Base-by-base conservation (phyloP, 2,888 invertebrate genomes). In the Pristionchus japonicus region DNA sequence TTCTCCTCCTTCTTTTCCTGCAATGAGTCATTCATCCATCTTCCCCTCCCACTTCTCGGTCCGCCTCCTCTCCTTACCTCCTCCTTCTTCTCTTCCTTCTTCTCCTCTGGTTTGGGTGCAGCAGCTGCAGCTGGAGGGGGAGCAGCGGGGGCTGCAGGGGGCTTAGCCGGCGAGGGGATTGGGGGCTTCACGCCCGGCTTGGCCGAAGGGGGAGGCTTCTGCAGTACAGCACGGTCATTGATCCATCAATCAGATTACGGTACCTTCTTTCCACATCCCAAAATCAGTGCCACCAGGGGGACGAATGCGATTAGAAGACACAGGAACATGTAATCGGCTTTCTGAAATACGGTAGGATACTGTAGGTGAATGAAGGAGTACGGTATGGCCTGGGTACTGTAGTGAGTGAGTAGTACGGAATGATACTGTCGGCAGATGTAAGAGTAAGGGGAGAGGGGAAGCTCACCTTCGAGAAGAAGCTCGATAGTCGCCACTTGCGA, bases 191-290 rank as follows among this genome's bases (percentile, higher is more conserved):
- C 64, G 31, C 64, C 67, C 7, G 74, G 37, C 17, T 40, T 40
- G 4, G 74, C 34, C 1, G 70, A 70, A 7, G 70, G 70, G 9
- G 70, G 74, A 23, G 74, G 31, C 40, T 74, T 74, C 74, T 74
- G 40, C 40, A 74, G 2, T 7, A 17, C 9, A 31, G 4, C 23
- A 74, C 74, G 40, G 67, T 67, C 15, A 67, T 34, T 31, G 67
- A 34, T 31, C 34, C 9, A 67, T 20, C 15, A 15, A 3, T 13
- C 31, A 34, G 64, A 27, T n/a, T 34, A 34, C 67, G 31, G 74
- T 40, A 74, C 74, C 74, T 74, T 74, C 40, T 74, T 74, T 74
- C 74, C 74, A 74, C 74, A 74, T 74, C 74, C 74, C 74, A 74
- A 74, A 23, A 74, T 74, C 37, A 70, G 70, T 40, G 70, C 70